Conservation (phyloP, 2,113 vertebrate species). For the Eonycteris spelaea region DNA sequence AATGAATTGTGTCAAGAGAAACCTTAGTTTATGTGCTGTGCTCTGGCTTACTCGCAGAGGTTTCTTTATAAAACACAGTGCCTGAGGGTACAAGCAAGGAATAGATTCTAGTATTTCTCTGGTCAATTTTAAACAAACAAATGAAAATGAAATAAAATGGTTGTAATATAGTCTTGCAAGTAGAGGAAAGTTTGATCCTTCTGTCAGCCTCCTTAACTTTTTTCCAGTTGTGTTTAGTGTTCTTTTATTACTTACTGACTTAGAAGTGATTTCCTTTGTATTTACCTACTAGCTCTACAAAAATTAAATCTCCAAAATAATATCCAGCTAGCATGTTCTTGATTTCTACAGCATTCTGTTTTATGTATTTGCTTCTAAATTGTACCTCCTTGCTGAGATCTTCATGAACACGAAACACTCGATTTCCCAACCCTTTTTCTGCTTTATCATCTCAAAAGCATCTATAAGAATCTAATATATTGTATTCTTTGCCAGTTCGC, state of each 20-base stretch:
- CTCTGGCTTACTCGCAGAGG: conserved; percentile 11
- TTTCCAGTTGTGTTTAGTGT: not conserved
- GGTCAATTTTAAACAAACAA: conserved; percentile 54
- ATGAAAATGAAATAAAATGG: conserved; percentile 55
- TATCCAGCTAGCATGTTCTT: not conserved
- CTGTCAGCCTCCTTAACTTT: not conserved
- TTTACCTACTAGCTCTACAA: not conserved
- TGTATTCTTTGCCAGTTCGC: not conserved
- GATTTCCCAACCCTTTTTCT: not conserved
- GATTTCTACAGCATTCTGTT: not conserved
- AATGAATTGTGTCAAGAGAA: conserved; percentile 56
- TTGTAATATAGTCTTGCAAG: not conserved
- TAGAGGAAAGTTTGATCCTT: not conserved
- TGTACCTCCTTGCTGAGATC: not conserved
- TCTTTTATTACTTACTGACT: conserved; percentile 16
- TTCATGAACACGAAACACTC: not conserved
- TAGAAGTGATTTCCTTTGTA: not conserved
- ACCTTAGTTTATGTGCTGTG: not conserved
- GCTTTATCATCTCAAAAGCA: not conserved
- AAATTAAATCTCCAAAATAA: conserved; percentile 4
- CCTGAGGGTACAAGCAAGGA: conserved; percentile 22
- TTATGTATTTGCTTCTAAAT: not conserved
- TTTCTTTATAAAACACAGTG: conserved; percentile 38
- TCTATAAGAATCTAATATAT: not conserved
- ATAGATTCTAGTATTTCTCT: conserved; percentile 12